These are phyloP conservation scores for Drosophila pullipes DNA, from an alignment of 2,888 invertebrate genomes.

Conservation along the genomic window DNA sequence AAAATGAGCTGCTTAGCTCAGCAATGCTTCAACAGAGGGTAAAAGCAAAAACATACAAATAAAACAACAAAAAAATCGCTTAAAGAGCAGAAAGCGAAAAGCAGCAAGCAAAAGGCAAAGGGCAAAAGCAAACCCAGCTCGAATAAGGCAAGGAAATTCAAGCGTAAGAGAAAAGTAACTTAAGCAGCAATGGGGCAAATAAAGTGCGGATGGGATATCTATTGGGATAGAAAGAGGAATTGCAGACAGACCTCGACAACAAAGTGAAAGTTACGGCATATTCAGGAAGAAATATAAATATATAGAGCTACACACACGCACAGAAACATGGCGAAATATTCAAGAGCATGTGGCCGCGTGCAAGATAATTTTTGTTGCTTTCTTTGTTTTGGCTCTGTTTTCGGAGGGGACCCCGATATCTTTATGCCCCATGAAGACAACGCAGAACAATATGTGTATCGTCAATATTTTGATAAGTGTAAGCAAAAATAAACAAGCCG, in stretches of 20 bases:
- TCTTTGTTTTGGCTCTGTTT: constrained; percentile 15
- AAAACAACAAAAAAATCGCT: neutral
- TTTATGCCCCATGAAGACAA: constrained; percentile 66
- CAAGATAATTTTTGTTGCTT: constrained; percentile 51
- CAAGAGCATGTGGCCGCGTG: constrained; percentile 52
- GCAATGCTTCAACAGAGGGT: constrained; percentile 44
- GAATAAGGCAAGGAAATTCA: constrained; percentile 65
- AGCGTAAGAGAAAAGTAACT: constrained; percentile 76
- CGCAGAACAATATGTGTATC: constrained; percentile 73
- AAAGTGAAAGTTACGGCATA: constrained; percentile 74
- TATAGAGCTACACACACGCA: constrained; percentile 4
- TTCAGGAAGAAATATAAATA: constrained; percentile 11
- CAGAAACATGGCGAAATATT: constrained; percentile 45
- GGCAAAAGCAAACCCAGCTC: constrained; percentile 20
- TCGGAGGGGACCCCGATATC: constrained; percentile 61
- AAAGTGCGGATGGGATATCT: constrained; percentile 52
- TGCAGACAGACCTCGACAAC: constrained; percentile 52
- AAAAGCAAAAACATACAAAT: neutral
- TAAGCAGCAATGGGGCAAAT: constrained; percentile 73
- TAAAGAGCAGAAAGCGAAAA: constrained; percentile 4
- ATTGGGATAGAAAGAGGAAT: constrained; percentile 15
- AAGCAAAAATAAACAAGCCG: constrained; percentile 80
- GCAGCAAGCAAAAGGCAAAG: constrained; percentile 23
- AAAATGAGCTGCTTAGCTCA: constrained; percentile 81
- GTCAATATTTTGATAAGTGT: constrained; percentile 81